phyloP scores from a whole-genome alignment of 2,888 invertebrate species.

The Oxytorus armatus region DNA sequence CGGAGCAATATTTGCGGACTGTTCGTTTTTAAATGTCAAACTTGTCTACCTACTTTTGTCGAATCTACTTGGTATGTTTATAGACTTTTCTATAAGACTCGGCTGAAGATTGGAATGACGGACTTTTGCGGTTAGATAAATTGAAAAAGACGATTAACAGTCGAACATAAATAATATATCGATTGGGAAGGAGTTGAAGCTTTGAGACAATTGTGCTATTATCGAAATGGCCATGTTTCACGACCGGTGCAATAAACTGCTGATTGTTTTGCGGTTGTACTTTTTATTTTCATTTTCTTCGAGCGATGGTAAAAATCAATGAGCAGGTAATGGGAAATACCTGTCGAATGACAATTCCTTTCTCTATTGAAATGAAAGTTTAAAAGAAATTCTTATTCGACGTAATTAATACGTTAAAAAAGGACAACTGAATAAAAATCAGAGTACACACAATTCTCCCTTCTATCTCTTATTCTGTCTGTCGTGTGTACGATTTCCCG shows the following conservation, averaged over 20 bases:
- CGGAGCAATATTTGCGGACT: too few relatives aligned
- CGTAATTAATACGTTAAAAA: neutral
- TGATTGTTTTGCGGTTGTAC: slow-evolving; percentile 40
- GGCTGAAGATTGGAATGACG: neutral
- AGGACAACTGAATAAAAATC: neutral
- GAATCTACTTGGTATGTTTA: slow-evolving; percentile 16
- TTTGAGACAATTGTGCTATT: neutral
- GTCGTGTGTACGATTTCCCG: too few relatives aligned
- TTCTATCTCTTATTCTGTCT: too few relatives aligned
- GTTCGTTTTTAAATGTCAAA: neutral
- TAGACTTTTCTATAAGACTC: neutral
- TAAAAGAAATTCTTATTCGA: too few relatives aligned
- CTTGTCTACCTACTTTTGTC: slow-evolving; percentile 1
- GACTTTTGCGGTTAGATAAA: slow-evolving; percentile 35
- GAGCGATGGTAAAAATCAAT: too few relatives aligned
- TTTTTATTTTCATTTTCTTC: neutral
- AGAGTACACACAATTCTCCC: too few relatives aligned
- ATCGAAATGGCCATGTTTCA: slow-evolving; percentile 7
- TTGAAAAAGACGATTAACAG: slow-evolving; percentile 3
- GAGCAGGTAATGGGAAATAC: too few relatives aligned
- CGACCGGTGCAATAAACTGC: neutral
- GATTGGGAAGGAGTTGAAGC: neutral
- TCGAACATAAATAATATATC: slow-evolving; percentile 28
- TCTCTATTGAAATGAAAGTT: too few relatives aligned
- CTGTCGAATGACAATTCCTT: too few relatives aligned